Evolutionary conservation across 2,797 vertebrate species (phyloP).

Genomic region (Phataginus tricuspis): DNA sequence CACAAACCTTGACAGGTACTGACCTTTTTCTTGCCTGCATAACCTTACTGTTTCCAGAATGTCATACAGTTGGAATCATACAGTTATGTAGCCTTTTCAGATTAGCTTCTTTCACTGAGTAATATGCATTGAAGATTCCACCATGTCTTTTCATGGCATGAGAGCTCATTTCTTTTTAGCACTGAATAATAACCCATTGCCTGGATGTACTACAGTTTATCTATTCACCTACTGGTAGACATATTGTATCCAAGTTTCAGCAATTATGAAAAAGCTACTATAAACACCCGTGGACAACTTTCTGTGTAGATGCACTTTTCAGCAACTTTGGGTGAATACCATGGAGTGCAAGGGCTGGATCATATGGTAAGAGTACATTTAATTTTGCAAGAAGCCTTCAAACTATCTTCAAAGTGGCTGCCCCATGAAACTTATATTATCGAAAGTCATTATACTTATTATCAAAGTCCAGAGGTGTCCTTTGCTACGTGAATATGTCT

Average conservation of each 20-base stretch:
- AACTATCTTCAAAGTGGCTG: neutral
- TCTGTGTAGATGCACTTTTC: neutral
- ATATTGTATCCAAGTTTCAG: neutral
- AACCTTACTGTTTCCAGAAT: neutral
- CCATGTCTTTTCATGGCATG: neutral
- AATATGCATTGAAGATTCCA: neutral
- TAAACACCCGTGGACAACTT: neutral
- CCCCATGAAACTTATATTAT: neutral
- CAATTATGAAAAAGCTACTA: neutral
- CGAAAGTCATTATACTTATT: neutral
- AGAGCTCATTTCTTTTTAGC: neutral
- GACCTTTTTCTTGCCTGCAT: neutral
- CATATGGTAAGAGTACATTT: neutral
- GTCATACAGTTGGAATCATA: neutral
- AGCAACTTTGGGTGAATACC: neutral
- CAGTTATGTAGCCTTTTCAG: neutral
- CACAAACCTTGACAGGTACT: neutral
- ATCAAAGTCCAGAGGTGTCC: slow-evolving; percentile 3
- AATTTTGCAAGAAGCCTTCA: neutral
- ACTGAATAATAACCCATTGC: neutral
- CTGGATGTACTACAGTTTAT: neutral
- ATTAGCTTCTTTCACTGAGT: neutral
- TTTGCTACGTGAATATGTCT: neutral
- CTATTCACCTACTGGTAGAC: neutral
- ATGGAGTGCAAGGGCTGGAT: neutral